Conservation (phyloP, 2,113 vertebrate species). For the Esox niger region DNA sequence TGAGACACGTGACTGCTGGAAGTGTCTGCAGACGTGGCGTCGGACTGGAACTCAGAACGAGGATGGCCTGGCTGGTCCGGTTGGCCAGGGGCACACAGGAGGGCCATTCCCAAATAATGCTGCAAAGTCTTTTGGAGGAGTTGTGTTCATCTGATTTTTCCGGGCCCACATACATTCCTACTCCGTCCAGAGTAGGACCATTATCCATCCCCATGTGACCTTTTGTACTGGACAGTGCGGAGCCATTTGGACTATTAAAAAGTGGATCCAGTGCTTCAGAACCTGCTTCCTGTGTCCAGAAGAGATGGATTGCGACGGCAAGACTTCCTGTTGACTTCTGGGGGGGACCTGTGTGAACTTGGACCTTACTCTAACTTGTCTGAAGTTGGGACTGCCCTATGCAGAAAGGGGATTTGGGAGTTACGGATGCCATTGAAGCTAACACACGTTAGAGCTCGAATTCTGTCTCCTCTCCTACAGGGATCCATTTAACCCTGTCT, state of each 20-base stretch:
- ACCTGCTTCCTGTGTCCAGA: neutral
- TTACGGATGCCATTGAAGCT: too few species aligned
- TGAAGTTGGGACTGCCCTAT: constrained; percentile 15
- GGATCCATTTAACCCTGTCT: neutral
- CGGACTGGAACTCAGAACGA: constrained; percentile 26
- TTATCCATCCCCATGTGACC: constrained; percentile 24
- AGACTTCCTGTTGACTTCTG: neutral
- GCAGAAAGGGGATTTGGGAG: neutral
- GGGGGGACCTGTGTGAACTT: neutral
- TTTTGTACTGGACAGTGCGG: neutral
- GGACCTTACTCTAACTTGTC: constrained; percentile 26
- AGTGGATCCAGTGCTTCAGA: neutral
- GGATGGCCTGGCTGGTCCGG: constrained; percentile 35
- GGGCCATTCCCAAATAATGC: constrained; percentile 36
- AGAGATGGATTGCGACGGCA: neutral
- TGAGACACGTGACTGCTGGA: constrained; percentile 29
- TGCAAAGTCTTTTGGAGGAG: constrained; percentile 20
- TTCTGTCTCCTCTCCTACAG: neutral
- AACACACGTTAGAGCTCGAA: neutral
- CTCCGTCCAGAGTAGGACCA: constrained; percentile 6
- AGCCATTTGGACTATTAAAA: neutral
- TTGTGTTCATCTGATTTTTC: constrained; percentile 6
- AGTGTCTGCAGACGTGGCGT: neutral
- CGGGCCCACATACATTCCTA: neutral
- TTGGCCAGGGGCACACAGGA: constrained; percentile 20